Base-by-base conservation (phyloP, 2,888 invertebrate species). In the Lasioglossum calceatum region DNA sequence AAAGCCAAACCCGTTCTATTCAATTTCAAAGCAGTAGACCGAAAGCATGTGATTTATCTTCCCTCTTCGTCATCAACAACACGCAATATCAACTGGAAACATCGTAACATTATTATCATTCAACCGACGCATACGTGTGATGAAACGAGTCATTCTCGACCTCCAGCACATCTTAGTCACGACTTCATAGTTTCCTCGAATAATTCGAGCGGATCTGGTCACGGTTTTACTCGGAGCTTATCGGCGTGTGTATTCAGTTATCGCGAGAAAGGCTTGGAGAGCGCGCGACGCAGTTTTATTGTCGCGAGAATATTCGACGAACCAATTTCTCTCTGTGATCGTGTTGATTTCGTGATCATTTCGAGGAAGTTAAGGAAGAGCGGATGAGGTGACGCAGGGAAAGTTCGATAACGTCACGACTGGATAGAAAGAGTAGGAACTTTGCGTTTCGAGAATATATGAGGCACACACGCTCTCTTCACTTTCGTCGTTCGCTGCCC, bases 401-500 rank as follows among this genome's bases (percentile, higher is more conserved):
- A 32, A 32, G 32, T 1, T 32, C 32, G 32, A 67, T 32, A 36
- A 23, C 36, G 8, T 67, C 7, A 1, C 14, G 4, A 10, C 64
- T 14, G 67, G 4, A 23, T 2, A 4, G 54, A 36, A 70, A 23
- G 39, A 70, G 14, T 42, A 47, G 42, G 67, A 47, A 47, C 36
- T 42, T 64, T 32, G 16, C 16, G 14, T 32, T 67, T 27, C 16
- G 50, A 77, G 77, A 80, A 79, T 79, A 73, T 50, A 54, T 7
- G 5, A 50, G 2, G 8, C 50, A 73, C 19, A 4, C 39, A 64
- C 72, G 5, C 67, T n/a, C 47, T 77, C n/a, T 61, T 70, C 82
- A 73, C 80, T 88, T 88, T 87, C 77, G 76, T 76, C 44, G 58
- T 84, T 86, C 79, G 76, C 78, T 44, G 64, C 64, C n/a, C n/a